phyloP scores from a whole-genome alignment of 1,140 invertebrate genomes.

The Lethrus apterus region DNA sequence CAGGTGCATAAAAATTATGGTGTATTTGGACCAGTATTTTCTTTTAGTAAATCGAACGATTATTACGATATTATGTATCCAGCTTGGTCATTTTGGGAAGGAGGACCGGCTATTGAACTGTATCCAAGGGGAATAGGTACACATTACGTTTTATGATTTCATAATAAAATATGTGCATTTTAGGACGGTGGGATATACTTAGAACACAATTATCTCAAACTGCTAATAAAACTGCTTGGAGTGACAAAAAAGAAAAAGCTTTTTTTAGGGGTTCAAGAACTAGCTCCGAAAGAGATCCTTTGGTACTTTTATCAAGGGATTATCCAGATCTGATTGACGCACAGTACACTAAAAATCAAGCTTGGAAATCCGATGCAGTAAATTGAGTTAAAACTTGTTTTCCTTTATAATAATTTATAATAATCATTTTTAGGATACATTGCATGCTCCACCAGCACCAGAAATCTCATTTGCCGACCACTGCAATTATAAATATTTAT shows the following conservation, averaged over 20 bases:
- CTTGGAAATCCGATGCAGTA: constrained; percentile 88
- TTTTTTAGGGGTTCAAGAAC: constrained; percentile 95
- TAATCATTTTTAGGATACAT: constrained; percentile 64
- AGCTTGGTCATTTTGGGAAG: constrained; percentile 96
- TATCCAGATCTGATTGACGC: constrained; percentile 79
- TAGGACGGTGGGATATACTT: constrained; percentile 79
- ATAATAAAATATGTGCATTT: background rate
- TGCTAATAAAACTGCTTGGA: constrained; percentile 64
- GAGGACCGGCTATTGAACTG: constrained; percentile 87
- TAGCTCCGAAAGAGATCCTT: constrained; percentile 78
- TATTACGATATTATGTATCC: constrained; percentile 94
- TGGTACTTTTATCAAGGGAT: constrained; percentile 78
- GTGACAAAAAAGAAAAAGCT: constrained; percentile 63
- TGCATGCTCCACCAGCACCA: constrained; percentile 68
- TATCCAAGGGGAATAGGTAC: constrained; percentile 82
- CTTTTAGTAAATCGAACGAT: constrained; percentile 85
- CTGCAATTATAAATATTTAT: constrained; percentile 90
- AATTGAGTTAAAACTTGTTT: constrained; percentile 19
- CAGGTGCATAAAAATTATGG: constrained; percentile 63
- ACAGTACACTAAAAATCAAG: constrained; percentile 96
- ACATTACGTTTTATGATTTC: background rate
- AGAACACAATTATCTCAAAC: constrained; percentile 61
- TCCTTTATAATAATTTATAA: background rate
- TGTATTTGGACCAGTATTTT: constrained; percentile 72
- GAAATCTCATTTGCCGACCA: constrained; percentile 89